Percentiles rank a stretch among this genome's conserved stretches.
These are phyloP conservation scores for Oplegnathus fasciatus DNA, from an alignment of 2,113 vertebrate species.

Conservation along the genomic window DNA sequence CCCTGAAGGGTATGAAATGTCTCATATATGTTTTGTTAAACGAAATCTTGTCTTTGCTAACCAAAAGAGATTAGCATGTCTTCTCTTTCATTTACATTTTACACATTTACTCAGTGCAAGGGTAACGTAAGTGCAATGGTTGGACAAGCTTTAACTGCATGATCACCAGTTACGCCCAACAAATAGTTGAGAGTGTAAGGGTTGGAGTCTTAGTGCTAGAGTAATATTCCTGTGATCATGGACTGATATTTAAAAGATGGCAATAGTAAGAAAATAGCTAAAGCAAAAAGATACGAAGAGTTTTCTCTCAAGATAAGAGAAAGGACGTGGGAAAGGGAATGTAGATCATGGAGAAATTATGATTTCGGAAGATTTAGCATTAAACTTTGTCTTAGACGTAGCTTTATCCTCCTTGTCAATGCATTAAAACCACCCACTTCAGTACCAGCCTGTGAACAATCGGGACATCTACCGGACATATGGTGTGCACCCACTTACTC, in stretches of 20 bases:
- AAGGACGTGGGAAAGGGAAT: too few relatives aligned
- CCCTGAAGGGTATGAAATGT: slow-evolving; percentile 55
- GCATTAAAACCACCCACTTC: slow-evolving; percentile 65
- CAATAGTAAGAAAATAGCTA: neutral
- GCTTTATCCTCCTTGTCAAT: slow-evolving; percentile 63
- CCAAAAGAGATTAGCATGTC: slow-evolving; percentile 54
- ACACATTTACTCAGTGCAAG: slow-evolving; percentile 15
- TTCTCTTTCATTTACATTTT: slow-evolving; percentile 50
- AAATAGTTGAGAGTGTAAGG: neutral
- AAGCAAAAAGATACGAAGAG: neutral
- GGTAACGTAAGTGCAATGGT: neutral
- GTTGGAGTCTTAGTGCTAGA: neutral
- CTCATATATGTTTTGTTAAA: slow-evolving; percentile 36
- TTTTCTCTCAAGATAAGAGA: neutral
- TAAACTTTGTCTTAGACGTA: slow-evolving; percentile 20
- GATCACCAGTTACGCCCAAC: neutral
- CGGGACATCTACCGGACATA: slow-evolving; percentile 62
- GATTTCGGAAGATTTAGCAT: slow-evolving; percentile 11
- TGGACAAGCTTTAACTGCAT: neutral
- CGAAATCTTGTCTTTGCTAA: slow-evolving; percentile 49
- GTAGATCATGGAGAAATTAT: neutral
- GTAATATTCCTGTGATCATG: neutral
- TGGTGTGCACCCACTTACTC: slow-evolving; percentile 59
- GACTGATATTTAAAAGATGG: neutral
- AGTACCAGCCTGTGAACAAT: slow-evolving; percentile 73